Evolutionary conservation across 2,113 vertebrate genomes (phyloP).

Genomic region (Bombycilla garrulus): DNA sequence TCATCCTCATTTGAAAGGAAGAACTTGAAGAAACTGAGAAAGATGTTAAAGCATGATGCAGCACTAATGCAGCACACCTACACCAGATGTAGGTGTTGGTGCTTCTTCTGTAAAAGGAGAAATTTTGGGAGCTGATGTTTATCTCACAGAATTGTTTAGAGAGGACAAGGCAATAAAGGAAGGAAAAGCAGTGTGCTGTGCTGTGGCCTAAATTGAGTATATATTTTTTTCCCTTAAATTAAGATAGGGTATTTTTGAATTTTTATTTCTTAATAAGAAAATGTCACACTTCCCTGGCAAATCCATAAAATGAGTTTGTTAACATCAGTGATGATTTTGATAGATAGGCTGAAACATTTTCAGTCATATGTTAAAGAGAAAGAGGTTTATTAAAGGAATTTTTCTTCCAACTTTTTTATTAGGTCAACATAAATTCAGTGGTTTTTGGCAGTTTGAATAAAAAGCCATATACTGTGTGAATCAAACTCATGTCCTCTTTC

Average conservation of each 20-base stretch:
- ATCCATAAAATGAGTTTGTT: background rate
- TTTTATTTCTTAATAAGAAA: background rate
- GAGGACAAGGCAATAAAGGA: background rate
- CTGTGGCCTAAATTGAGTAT: background rate
- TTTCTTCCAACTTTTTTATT: background rate
- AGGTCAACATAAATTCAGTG: background rate
- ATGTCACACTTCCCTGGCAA: background rate
- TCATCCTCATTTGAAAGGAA: background rate
- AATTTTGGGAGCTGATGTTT: background rate
- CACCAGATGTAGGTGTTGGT: background rate
- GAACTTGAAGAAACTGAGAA: background rate
- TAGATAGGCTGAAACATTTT: background rate
- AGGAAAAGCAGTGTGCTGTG: background rate
- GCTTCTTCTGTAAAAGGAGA: background rate
- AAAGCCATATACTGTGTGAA: background rate
- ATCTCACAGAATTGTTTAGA: background rate
- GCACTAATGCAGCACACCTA: background rate
- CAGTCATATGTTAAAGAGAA: background rate
- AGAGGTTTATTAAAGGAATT: background rate
- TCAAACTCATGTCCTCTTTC: background rate
- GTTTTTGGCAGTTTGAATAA: background rate
- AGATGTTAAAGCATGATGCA: background rate
- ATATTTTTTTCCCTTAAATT: background rate
- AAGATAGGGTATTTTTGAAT: background rate
- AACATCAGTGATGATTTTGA: background rate